Evolutionary conservation across 2,888 invertebrate genomes (phyloP), one percentile per base, ranked within the genome.

Genomic region (Resseliella maxima): DNA sequence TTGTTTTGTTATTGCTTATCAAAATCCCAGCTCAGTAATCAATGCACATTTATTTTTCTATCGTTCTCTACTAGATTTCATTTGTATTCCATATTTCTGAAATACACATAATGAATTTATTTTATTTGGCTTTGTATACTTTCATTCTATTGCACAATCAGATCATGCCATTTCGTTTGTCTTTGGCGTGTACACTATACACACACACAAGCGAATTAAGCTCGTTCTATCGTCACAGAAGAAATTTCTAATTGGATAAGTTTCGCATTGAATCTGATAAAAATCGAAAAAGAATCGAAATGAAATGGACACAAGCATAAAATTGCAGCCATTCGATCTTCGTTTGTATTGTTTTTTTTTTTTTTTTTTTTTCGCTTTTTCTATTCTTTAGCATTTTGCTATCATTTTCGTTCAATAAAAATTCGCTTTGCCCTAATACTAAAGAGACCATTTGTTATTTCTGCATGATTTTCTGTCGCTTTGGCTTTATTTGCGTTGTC

Each of bases 161-260:
- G 59, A 59, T 24, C 59, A 31, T 72, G 27, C 31, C 15, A 31
- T 0, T 8, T 59, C 59, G 2, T 72, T 31, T 72, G 35, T 72
- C 12, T 2, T 27, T 1, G 31, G 31, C 31, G 35, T 72, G 27
- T 72, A 2, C 18, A 18, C 31, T 15, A 15, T 24, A n/a, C 59
- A 24, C 18, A 50, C 18, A 59, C 59, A 31, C 27, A 15, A 72
- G 12, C 31, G 31, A 72, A 24, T 5, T n/a, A n/a, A n/a, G n/a
- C n/a, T 2, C 24, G 72, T 0, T 31, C 12, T 72, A 31, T 31
- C 72, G 31, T 31, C 72, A 35, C 72, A 72, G 72, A 21, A n/a
- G n/a, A 83, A 83, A 83, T 38, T 83, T 38, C 83, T 83, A 83
- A 83, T 83, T 83, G 83, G 83, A 83, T 83, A 83, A 83, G 83